Evolutionary conservation across 2,113 vertebrate genomes (phyloP).

Genomic region (Oostethus manadensis): DNA sequence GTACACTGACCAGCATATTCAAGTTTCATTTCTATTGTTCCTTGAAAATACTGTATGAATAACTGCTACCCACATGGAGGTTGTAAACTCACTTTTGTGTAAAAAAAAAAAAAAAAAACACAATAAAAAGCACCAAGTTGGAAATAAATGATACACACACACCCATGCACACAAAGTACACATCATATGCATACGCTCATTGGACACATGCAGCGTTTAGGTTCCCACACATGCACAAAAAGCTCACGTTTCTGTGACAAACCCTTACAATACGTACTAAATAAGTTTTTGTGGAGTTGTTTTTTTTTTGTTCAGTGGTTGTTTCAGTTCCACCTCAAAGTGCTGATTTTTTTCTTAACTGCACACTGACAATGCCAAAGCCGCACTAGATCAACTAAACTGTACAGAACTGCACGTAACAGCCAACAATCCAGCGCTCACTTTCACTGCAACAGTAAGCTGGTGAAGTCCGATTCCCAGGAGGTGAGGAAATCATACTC

Average conservation of each 20-base stretch:
- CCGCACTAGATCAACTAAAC: slow-evolving; percentile 36
- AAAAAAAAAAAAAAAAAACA: neutral
- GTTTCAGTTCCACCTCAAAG: slow-evolving; percentile 25
- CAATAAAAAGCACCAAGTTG: neutral
- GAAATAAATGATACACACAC: no score
- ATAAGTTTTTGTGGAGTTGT: neutral
- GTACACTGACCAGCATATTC: no score
- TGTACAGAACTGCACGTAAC: slow-evolving; percentile 43
- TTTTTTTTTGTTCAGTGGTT: neutral
- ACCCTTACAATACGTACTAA: slow-evolving; percentile 24
- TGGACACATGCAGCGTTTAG: slow-evolving; percentile 25
- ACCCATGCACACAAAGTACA: neutral
- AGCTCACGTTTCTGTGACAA: slow-evolving; percentile 1
- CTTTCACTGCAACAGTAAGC: slow-evolving; percentile 42
- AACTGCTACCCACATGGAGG: no score
- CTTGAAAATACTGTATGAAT: no score
- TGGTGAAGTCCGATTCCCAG: slow-evolving; percentile 31
- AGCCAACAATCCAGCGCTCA: slow-evolving; percentile 39
- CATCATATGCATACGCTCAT: slow-evolving; percentile 11
- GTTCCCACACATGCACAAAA: slow-evolving; percentile 28
- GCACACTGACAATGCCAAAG: slow-evolving; percentile 51
- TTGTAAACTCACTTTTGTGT: no score
- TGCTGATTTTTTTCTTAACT: slow-evolving; percentile 19
- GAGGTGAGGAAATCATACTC: slow-evolving; percentile 43
- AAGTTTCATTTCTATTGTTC: no score